phyloP scores from a whole-genome alignment of 2,888 invertebrate genomes.

The Anthophora plumipes region DNA sequence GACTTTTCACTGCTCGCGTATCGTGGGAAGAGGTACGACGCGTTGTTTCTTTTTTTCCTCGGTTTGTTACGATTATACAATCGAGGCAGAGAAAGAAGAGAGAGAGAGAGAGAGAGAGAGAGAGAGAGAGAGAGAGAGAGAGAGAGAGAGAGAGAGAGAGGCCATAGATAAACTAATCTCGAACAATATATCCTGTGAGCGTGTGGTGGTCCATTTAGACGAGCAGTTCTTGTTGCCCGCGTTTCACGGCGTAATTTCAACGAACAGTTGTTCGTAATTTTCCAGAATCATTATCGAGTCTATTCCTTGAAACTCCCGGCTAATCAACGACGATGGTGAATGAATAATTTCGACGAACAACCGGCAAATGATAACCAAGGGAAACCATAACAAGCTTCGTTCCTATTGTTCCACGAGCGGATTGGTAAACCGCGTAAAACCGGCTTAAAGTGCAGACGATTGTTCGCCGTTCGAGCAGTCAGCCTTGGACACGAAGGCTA shows the following conservation, averaged over 20 bases:
- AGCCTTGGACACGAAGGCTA: constrained; percentile 81
- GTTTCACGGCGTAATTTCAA: background rate
- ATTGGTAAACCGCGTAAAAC: constrained; percentile 51
- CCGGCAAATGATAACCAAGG: background rate
- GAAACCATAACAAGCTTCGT: background rate
- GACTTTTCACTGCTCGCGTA: constrained; percentile 23
- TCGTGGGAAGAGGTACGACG: constrained; percentile 27
- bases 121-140: no score
- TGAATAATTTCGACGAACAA: background rate
- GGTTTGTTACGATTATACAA: constrained; percentile 33
- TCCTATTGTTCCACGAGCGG: constrained; percentile 19
- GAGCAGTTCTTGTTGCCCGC: constrained; percentile 3
- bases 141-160: no score
- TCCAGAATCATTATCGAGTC: background rate
- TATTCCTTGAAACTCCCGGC: no score
- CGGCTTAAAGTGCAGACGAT: constrained; percentile 63
- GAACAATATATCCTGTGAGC: constrained; percentile 12
- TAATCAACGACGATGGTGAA: no score
- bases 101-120: no score
- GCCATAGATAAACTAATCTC: constrained; percentile 31
- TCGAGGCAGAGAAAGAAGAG: no score
- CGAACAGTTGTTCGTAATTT: background rate
- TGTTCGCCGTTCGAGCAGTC: constrained; percentile 70
- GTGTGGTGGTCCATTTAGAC: background rate
- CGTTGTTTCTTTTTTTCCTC: constrained; percentile 27